These are phyloP conservation scores for Tetragonisca angustula DNA, from an alignment of 2,888 invertebrate species.

Conservation along the genomic window DNA sequence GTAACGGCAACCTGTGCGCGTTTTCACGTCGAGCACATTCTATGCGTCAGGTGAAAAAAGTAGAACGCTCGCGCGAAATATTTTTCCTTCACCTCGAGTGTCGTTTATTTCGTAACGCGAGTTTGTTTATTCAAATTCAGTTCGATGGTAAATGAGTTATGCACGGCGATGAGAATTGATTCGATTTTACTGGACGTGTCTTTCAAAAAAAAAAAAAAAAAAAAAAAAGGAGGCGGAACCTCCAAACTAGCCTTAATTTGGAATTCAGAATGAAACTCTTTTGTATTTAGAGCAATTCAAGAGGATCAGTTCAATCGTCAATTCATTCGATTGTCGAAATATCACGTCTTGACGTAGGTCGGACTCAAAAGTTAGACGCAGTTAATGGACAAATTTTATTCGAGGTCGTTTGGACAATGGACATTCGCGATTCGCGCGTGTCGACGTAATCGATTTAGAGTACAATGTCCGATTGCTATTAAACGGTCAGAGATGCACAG, in stretches of 20 bases:
- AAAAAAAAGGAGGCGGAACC: neutral
- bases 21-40: neutral
- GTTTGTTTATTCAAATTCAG: too few relatives aligned
- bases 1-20: too few relatives aligned
- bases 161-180: neutral
- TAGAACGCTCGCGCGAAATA: neutral
- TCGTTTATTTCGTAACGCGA: neutral
- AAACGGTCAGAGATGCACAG: slow-evolving; percentile 25
- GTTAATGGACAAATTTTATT: slow-evolving; percentile 39
- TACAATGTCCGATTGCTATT: slow-evolving; percentile 40
- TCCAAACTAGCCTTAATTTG: neutral
- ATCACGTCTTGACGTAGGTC: neutral
- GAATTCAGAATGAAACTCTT: neutral
- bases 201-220: neutral
- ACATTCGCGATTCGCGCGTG: slow-evolving; percentile 35
- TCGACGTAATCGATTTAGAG: slow-evolving; percentile 37
- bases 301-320: neutral
- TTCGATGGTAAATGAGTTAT: too few relatives aligned
- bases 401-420: slow-evolving; percentile 43
- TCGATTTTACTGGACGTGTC: neutral
- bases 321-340: neutral
- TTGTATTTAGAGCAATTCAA: neutral
- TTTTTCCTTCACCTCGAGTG: neutral
- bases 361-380: neutral
- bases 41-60: neutral